Evolutionary conservation across 2,113 vertebrate species (phyloP).

Genomic region (Vulpes ferrilata): DNA sequence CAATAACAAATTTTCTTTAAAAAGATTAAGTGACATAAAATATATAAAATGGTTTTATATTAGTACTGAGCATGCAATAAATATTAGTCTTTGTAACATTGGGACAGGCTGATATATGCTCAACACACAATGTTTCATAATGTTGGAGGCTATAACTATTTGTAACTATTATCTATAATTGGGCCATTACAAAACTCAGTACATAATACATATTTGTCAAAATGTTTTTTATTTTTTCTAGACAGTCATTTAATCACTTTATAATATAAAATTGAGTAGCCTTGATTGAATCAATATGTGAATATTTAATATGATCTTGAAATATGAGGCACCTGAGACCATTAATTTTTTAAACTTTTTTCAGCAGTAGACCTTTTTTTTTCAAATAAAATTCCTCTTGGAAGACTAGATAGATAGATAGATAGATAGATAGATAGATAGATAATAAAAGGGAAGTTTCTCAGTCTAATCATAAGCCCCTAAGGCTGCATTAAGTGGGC

Average conservation of each 20-base stretch:
- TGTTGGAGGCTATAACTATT: background rate
- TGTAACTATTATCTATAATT: background rate
- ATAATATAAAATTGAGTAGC: constrained; percentile 23
- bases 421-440: background rate
- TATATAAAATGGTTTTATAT: background rate
- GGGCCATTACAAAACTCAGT: background rate
- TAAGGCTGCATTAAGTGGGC: background rate
- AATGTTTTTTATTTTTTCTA: background rate
- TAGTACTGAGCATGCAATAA: background rate
- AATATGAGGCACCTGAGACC: background rate
- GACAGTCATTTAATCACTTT: background rate
- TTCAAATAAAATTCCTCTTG: constrained; percentile 24
- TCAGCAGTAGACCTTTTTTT: background rate
- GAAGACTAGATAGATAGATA: background rate
- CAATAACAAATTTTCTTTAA: background rate
- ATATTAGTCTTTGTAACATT: background rate
- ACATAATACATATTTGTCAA: constrained; percentile 15
- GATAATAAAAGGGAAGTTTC: background rate
- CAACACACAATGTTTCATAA: background rate
- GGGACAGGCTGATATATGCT: background rate
- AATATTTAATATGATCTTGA: constrained; percentile 30
- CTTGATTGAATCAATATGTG: background rate
- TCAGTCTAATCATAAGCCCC: background rate
- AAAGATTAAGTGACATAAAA: background rate
- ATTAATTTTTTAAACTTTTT: constrained; percentile 15